Evolutionary conservation across 2,797 vertebrate species (phyloP), one percentile per base, ranked within the genome.

Genomic region (Nannoperca australis): DNA sequence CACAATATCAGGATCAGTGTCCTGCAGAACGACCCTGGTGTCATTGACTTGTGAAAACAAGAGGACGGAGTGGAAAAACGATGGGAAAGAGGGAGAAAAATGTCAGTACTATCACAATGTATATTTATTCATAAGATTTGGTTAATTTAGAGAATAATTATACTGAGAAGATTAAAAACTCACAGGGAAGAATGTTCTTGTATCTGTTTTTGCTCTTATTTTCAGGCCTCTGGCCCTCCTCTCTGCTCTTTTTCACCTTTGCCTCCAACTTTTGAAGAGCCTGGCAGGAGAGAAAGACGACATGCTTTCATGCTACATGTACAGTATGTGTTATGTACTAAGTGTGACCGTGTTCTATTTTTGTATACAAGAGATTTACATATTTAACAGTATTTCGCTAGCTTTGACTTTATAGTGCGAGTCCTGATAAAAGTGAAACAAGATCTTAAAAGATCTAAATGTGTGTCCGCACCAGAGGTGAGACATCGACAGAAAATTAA

Each of bases 191-290:
- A 82, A 99, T 99, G 91, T 99, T 99, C 94, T 99, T 99, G 89
- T 99, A 99, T 89, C 98, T 93, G 90, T 99, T 99, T 91, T 99
- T 99, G 96, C 96, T 95, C 92, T 99, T 99, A 88, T 99, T 99
- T 86, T 99, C 98, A 4, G 96, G 97, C 76, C 97, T 95, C 94
- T 98, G 98, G 4, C 98, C 98, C 82, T 99, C 98, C 22, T 96
- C 95, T 68, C 98, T 93, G 88, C 97, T 96, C 85, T 97, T 97
- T 75, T 97, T 96, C 83, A 97, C 93, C 90, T 98, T 99, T 1
- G 96, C 94, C 91, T 99, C 98, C 85, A 96, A 86, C 88, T 99
- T 99, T 91, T 99, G 98, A 81, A 99, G 93, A 79, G 95, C 94
- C 98, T 99, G 60, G 22, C 58, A 34, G 73, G 30, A 74, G 7